Conservation (phyloP, 1,140 invertebrate species). For the Sogatella furcifera region DNA sequence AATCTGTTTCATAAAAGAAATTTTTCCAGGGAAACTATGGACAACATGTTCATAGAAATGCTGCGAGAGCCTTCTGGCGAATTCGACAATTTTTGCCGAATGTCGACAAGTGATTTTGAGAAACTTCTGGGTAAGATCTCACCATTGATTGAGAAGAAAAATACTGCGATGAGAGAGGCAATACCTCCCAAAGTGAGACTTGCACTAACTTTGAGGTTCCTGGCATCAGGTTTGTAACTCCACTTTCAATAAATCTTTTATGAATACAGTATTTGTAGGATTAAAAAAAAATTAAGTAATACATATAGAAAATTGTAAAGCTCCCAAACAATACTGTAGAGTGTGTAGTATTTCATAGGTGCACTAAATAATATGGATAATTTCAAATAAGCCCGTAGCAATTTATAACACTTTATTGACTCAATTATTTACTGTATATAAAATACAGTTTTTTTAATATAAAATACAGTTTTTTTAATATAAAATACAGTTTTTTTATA, state of each 20-base stretch:
- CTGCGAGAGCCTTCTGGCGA: background rate
- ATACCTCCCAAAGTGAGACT: constrained; percentile 21
- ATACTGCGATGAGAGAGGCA: constrained; percentile 12
- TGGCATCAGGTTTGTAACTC: constrained; percentile 22
- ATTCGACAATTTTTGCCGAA: constrained; percentile 8
- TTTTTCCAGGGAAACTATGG: constrained; percentile 1
- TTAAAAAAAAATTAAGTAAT: constrained; percentile 15
- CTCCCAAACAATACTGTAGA: too few relatives aligned
- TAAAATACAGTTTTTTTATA: too few relatives aligned
- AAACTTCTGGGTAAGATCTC: constrained; percentile 16
- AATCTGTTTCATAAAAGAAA: too few relatives aligned
- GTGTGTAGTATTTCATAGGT: too few relatives aligned
- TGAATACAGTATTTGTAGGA: constrained; percentile 23
- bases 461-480: too few relatives aligned
- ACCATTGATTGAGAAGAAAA: constrained; percentile 7
- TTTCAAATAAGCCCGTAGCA: too few relatives aligned
- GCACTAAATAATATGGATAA: too few relatives aligned
- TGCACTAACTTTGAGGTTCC: too few relatives aligned
- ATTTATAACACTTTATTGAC: too few relatives aligned
- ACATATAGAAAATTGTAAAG: too few relatives aligned
- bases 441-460: too few relatives aligned
- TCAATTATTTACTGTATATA: constrained; percentile 17
- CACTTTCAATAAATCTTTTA: constrained; percentile 23
- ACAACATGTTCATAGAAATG: constrained; percentile 1
- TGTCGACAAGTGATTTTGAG: constrained; percentile 14